Conservation (phyloP, 2,797 vertebrate genomes). For the Notamacropus eugenii region DNA sequence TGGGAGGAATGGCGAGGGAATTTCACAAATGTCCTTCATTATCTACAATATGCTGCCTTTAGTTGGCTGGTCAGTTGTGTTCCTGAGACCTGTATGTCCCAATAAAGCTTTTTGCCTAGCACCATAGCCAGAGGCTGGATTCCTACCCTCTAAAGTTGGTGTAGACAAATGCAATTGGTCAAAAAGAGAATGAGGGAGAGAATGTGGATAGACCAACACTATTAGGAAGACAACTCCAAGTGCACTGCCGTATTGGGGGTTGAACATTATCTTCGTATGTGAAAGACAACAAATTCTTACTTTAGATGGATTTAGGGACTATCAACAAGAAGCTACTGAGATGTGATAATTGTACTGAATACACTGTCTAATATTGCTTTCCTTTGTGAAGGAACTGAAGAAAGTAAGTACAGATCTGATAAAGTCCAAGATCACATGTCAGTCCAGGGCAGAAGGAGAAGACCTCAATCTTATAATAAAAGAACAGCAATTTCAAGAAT, state of each 20-base stretch:
- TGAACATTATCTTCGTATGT: constrained; percentile 22
- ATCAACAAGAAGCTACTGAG: constrained; percentile 60
- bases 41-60: constrained; percentile 18
- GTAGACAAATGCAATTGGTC: neutral
- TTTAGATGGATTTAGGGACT: constrained; percentile 49
- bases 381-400: constrained; percentile 90
- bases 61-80: constrained; percentile 37
- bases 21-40: neutral
- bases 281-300: constrained; percentile 39
- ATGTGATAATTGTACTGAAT: constrained; percentile 75
- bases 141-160: neutral
- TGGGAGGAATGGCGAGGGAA: neutral
- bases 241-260: neutral
- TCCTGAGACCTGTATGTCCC: constrained; percentile 28
- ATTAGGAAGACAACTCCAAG: neutral
- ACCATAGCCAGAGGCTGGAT: neutral
- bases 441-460: constrained; percentile 86
- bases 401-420: constrained; percentile 89
- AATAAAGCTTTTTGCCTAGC: constrained; percentile 2
- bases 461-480: constrained; percentile 83
- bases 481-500: constrained; percentile 90
- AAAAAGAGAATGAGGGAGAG: neutral
- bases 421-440: constrained; percentile 89
- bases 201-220: constrained; percentile 20
- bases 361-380: constrained; percentile 81